Evolutionary conservation across 2,113 vertebrate species (phyloP).

Genomic region (Urocolius indicus): DNA sequence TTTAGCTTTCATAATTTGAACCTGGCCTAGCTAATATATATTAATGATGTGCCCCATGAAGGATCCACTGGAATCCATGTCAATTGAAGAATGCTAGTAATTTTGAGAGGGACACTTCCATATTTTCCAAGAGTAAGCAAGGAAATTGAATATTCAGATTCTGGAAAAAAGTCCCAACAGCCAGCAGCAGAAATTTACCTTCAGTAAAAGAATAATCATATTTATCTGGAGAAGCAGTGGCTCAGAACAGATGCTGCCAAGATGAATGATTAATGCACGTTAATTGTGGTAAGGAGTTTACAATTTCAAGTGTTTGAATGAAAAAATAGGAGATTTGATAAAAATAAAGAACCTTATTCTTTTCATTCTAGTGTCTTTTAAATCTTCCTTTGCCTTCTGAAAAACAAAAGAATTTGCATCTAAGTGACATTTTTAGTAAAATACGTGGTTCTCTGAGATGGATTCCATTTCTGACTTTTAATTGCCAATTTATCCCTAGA

Average conservation of each 20-base stretch:
- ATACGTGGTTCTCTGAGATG: not conserved
- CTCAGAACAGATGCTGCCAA: conserved; percentile 39
- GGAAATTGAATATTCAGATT: not conserved
- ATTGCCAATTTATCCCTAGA: not conserved
- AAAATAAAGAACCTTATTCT: not conserved
- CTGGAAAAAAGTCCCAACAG: not conserved
- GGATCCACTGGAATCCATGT: not conserved
- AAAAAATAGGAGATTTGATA: not conserved
- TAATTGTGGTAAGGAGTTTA: conserved; percentile 40
- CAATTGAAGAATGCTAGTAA: not conserved
- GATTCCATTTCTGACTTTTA: conserved; percentile 18
- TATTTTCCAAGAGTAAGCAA: not conserved
- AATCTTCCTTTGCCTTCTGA: not conserved
- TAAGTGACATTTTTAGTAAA: conserved; percentile 3
- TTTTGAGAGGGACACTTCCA: not conserved
- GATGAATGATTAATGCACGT: conserved; percentile 52
- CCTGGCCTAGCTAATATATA: not conserved
- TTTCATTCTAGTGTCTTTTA: conserved; percentile 3
- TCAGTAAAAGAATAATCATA: conserved; percentile 23
- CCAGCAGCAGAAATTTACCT: conserved; percentile 7
- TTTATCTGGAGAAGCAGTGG: conserved; percentile 3
- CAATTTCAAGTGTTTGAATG: conserved; percentile 5
- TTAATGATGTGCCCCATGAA: not conserved
- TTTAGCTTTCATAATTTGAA: conserved; percentile 6
- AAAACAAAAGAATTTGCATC: conserved; percentile 7